Percentiles rank a stretch among this genome's conserved stretches.
Evolutionary conservation across 2,888 invertebrate genomes (phyloP).

Genomic region (Drepana falcataria): DNA sequence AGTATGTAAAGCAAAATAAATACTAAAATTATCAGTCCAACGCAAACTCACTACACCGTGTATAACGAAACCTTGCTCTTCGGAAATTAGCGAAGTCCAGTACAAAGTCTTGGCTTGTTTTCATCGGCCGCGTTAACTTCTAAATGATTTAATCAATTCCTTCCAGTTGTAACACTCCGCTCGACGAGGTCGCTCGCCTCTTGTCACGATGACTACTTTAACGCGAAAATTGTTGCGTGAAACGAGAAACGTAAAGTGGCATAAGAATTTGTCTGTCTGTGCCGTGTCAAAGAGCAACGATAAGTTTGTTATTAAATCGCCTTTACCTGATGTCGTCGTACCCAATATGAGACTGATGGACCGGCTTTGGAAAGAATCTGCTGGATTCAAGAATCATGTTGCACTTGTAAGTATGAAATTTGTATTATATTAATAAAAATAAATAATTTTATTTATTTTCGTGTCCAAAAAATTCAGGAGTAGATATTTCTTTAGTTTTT

Average conservation of each 20-base stretch:
- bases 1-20: too few species aligned
- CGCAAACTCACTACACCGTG: background rate
- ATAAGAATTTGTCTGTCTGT: slow-evolving; percentile 48
- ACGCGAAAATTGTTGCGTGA: slow-evolving; percentile 58
- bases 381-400: slow-evolving; percentile 47
- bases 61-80: slow-evolving; percentile 11
- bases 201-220: slow-evolving; percentile 33
- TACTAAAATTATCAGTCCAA: too few species aligned
- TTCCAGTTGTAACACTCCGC: slow-evolving; percentile 31
- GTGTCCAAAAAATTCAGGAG: too few species aligned
- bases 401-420: slow-evolving; percentile 52
- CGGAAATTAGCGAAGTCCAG: slow-evolving; percentile 10
- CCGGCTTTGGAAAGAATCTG: slow-evolving; percentile 48
- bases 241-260: slow-evolving; percentile 51
- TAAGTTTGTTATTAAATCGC: slow-evolving; percentile 54
- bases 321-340: slow-evolving; percentile 47
- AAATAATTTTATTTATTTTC: background rate
- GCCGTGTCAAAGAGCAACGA: slow-evolving; percentile 36
- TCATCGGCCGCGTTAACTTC: background rate
- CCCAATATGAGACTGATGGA: slow-evolving; percentile 55
- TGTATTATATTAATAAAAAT: slow-evolving; percentile 1
- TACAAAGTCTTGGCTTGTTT: slow-evolving; percentile 6
- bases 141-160: background rate
- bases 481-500: too few species aligned
- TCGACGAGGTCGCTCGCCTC: slow-evolving; percentile 20